phyloP scores from a whole-genome alignment of 2,888 invertebrate species.

The Daptonema setosum region DNA sequence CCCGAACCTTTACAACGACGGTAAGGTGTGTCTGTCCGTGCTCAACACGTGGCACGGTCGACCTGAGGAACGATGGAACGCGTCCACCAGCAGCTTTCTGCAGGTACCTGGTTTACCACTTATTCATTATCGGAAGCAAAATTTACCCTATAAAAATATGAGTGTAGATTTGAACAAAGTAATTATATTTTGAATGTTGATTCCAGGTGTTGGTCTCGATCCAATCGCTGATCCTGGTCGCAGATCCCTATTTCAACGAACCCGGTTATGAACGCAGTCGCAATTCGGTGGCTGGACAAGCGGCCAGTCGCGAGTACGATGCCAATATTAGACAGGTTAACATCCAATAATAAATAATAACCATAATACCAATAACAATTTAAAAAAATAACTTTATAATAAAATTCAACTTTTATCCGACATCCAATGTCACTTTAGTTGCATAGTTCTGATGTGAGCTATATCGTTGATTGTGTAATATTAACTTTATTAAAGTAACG shows the following conservation, averaged over 20 bases:
- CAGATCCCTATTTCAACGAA: constrained; percentile 33
- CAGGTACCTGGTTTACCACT: constrained; percentile 28
- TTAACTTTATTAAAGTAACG: too few relatives aligned
- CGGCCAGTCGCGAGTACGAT: constrained; percentile 77
- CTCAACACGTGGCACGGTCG: constrained; percentile 88
- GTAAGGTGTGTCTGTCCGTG: constrained; percentile 57
- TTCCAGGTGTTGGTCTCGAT: constrained; percentile 31
- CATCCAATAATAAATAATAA: too few relatives aligned
- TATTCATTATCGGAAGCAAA: too few relatives aligned
- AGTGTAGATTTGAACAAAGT: too few relatives aligned
- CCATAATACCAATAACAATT: neutral
- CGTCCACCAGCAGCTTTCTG: constrained; percentile 75
- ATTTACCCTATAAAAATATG: too few relatives aligned
- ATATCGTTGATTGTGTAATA: too few relatives aligned
- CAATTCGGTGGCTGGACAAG: constrained; percentile 45
- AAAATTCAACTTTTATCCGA: too few relatives aligned
- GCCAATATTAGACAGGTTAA: constrained; percentile 51
- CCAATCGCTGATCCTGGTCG: constrained; percentile 31
- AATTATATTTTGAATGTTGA: too few relatives aligned
- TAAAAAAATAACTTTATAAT: neutral
- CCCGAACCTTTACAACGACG: constrained; percentile 39
- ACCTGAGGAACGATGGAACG: constrained; percentile 90
- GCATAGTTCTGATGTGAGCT: too few relatives aligned
- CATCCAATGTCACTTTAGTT: too few relatives aligned
- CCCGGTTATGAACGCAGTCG: constrained; percentile 32